Evolutionary conservation across 2,888 invertebrate species (phyloP), one percentile per base, ranked within the genome.

Genomic region (Cerastis leucographa): DNA sequence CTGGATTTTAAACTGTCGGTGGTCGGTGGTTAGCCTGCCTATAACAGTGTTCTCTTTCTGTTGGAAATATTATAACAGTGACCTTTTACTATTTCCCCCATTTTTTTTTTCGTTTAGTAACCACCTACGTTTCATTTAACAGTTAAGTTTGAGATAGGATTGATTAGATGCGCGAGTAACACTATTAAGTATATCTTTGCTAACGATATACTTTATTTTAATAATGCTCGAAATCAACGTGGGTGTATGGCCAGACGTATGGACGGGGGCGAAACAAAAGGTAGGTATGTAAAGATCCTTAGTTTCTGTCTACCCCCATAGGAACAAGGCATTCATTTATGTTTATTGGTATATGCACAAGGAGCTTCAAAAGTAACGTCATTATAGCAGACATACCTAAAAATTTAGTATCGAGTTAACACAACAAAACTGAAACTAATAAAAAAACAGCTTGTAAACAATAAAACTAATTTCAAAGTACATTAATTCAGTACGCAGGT

Each of bases 381-480:
- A 59, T 29, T 59, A 59, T 17, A 59, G 8, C 25, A 56, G 25
- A 59, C 40, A 40, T 40, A 22, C 22, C 61, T 61, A 61, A 35
- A 61, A 62, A 22, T 62, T 6, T 42, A 40, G 19, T 8, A 64
- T 42, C 25, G n/a, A 49, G 22, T 46, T 61, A 7, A 46, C 19
- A 61, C 42, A 46, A 29, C 42, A 46, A 29, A 22, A 0, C 29
- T n/a, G 29, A 78, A 78, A 51, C 42, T 35, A 46, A 61, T 54
- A 42, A 64, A 44, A 42, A 44, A 42, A 65, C n/a, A 25, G 22
- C 12, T 29, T 14, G 29, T 42, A 70, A 70, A 68, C 66, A 66
- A 85, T 71, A 46, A 68, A 87, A 76, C 56, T 73, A 68, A 56
- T 68, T 54, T 71, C 46, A 65, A 83, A 88, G 29, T 77, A 71